phyloP scores from a whole-genome alignment of 2,797 vertebrate genomes.

The Phalloptychus januarius region DNA sequence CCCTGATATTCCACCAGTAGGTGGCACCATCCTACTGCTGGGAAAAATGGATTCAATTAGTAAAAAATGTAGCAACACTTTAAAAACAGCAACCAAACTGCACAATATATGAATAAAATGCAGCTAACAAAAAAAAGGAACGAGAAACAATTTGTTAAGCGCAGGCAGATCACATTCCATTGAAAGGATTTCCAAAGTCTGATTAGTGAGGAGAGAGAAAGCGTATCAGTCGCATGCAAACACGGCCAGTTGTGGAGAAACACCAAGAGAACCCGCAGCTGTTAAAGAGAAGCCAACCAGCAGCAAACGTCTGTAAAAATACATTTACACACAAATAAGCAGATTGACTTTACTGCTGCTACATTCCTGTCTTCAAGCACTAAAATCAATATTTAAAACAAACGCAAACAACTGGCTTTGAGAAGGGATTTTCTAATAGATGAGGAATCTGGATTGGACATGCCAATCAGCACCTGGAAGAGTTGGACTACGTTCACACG shows the following conservation, averaged over 20 bases:
- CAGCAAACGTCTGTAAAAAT: slow-evolving; percentile 40
- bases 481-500: neutral
- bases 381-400: neutral
- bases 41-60: neutral
- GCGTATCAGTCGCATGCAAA: slow-evolving; percentile 79
- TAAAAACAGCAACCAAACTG: slow-evolving; percentile 2
- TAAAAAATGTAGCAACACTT: no score
- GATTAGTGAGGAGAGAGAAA: slow-evolving; percentile 48
- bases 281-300: slow-evolving; percentile 44
- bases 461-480: slow-evolving; percentile 38
- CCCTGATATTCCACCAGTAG: slow-evolving; percentile 49
- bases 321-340: slow-evolving; percentile 38
- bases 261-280: slow-evolving; percentile 31
- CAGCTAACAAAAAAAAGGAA: slow-evolving; percentile 11
- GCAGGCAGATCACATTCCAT: slow-evolving; percentile 20
- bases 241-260: slow-evolving; percentile 42
- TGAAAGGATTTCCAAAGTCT: slow-evolving; percentile 32
- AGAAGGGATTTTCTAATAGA: slow-evolving; percentile 27
- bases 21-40: slow-evolving; percentile 49
- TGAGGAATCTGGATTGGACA: slow-evolving; percentile 39
- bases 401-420: neutral
- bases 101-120: neutral
- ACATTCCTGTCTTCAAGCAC: slow-evolving; percentile 3
- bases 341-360: neutral
- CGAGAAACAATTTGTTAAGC: slow-evolving; percentile 17